Evolutionary conservation across 2,888 invertebrate genomes (phyloP).

Genomic region (Lampropteryx suffumata): DNA sequence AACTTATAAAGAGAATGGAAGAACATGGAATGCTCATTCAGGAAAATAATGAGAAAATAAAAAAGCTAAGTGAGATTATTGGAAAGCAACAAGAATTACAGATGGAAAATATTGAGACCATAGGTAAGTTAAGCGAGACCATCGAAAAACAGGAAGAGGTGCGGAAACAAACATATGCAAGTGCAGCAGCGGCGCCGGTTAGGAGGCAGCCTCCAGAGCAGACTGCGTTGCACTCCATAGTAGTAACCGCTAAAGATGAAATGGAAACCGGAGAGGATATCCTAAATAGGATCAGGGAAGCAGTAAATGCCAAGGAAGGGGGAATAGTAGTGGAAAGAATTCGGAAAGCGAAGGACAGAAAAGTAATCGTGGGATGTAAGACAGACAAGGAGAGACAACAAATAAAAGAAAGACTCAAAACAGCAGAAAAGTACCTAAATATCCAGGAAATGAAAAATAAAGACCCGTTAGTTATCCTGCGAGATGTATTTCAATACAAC

Average conservation of each 20-base stretch:
- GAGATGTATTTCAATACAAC: too few species aligned
- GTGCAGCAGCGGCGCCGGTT: too few species aligned
- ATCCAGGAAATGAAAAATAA: background rate
- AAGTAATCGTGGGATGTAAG: slow-evolving; percentile 2
- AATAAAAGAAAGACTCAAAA: slow-evolving; percentile 4
- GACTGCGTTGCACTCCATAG: too few species aligned
- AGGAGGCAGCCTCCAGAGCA: too few species aligned
- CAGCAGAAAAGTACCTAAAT: background rate
- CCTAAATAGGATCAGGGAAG: too few species aligned
- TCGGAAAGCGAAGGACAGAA: slow-evolving; percentile 10
- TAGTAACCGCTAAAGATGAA: too few species aligned
- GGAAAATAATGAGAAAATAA: background rate
- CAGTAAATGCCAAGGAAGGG: background rate
- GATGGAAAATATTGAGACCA: too few species aligned
- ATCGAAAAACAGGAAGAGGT: too few species aligned
- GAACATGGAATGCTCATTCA: background rate
- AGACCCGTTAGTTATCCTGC: background rate
- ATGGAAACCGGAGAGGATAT: too few species aligned
- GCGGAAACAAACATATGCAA: background rate
- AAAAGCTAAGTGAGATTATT: background rate
- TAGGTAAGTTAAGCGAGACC: too few species aligned
- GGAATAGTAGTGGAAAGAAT: slow-evolving; percentile 5
- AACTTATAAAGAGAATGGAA: background rate
- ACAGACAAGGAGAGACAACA: background rate
- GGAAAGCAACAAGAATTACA: background rate